phyloP scores from a whole-genome alignment of 2,797 vertebrate genomes.

The Artibeus jamaicensis region DNA sequence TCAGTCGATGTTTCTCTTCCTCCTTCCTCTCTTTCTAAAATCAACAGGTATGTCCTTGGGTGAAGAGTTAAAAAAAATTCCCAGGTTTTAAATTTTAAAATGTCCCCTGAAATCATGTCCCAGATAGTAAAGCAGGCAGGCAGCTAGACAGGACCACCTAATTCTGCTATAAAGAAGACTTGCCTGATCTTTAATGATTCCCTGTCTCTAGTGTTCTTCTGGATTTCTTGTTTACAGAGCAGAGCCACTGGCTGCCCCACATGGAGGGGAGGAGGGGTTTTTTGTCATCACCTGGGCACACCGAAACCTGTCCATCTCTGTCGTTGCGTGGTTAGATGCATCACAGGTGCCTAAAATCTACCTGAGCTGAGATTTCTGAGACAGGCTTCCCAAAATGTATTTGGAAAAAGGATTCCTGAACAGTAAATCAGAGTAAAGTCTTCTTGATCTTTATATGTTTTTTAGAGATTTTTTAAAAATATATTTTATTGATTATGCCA shows the following conservation, averaged over 20 bases:
- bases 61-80: not conserved
- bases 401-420: conserved; percentile 17
- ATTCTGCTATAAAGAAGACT: not conserved
- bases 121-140: not conserved
- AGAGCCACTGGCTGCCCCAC: not conserved
- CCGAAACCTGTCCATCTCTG: not conserved
- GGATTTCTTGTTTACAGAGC: not conserved
- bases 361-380: not conserved
- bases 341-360: not conserved
- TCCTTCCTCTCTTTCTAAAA: not conserved
- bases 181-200: not conserved
- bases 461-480: not conserved
- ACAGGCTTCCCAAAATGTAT: not conserved
- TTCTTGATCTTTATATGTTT: not conserved
- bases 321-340: not conserved
- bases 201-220: not conserved
- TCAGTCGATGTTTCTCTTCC: not conserved
- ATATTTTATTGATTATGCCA: no score
- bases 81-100: not conserved
- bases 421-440: not conserved
- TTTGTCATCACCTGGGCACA: not conserved
- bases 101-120: not conserved
- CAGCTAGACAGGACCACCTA: not conserved
- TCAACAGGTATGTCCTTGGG: not conserved
- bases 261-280: not conserved